These are phyloP conservation scores for Semicossyphus pulcher DNA, from an alignment of 2,113 vertebrate species.

Conservation along the genomic window DNA sequence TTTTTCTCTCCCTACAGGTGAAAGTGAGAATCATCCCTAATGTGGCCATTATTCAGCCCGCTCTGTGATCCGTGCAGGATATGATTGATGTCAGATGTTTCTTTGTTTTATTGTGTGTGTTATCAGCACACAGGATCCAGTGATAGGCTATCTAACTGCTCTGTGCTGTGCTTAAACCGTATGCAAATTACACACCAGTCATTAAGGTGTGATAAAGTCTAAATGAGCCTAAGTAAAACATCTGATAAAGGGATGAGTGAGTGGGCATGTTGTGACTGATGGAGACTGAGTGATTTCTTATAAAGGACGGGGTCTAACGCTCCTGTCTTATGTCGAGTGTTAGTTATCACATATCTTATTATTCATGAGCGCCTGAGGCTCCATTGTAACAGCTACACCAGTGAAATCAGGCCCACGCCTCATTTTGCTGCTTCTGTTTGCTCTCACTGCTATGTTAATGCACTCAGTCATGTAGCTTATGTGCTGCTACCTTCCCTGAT, in stretches of 20 bases:
- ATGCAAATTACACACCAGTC: constrained; percentile 54
- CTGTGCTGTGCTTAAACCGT: constrained; percentile 42
- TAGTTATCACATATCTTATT: constrained; percentile 71
- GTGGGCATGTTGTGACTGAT: constrained; percentile 50
- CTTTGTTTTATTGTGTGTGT: constrained; percentile 20
- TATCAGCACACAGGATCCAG: constrained; percentile 20
- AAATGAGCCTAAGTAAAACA: constrained; percentile 42
- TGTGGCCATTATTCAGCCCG: constrained; percentile 39
- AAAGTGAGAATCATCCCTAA: constrained; percentile 46
- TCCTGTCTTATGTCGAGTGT: constrained; percentile 48
- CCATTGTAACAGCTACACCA: constrained; percentile 67
- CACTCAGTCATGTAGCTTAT: constrained; percentile 38
- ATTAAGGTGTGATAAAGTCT: constrained; percentile 52
- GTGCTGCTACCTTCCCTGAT: constrained; percentile 50
- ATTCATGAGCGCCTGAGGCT: constrained; percentile 71
- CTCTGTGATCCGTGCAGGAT: constrained; percentile 24
- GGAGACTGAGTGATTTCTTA: constrained; percentile 19
- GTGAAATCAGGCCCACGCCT: constrained; percentile 72
- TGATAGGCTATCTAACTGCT: constrained; percentile 18
- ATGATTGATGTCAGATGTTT: constrained; percentile 26
- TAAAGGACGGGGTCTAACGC: constrained; percentile 27
- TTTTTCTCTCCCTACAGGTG: constrained; percentile 53
- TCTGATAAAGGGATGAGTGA: constrained; percentile 32
- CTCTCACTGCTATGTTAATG: constrained; percentile 58
- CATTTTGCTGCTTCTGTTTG: constrained; percentile 64